Evolutionary conservation across 2,797 vertebrate genomes (phyloP), one percentile per base, ranked within the genome.

Genomic region (Garrulus glandarius): DNA sequence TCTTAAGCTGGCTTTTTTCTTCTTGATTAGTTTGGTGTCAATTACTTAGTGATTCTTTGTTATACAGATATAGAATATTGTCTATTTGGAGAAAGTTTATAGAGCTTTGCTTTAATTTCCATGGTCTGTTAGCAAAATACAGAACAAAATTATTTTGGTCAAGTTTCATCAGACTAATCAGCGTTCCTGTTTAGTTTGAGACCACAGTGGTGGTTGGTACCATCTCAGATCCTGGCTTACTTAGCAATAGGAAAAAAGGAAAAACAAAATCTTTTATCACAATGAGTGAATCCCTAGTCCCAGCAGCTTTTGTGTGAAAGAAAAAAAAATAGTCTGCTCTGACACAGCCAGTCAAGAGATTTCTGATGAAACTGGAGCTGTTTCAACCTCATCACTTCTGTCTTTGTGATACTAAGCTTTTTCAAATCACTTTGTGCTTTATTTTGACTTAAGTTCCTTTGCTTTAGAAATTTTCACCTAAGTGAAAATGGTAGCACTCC

Each of bases 381-480:
- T 53, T 87, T 82, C 43, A 32, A 15, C 18, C 50, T 68, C 50
- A 8, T 59, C 26, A 11, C 46, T 83, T 55, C 71, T 86, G n/a
- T 81, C 61, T 63, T 61, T 4, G 4, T 2, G 5, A 27, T 52
- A 61, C 14, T 30, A 53, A 87, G 57, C 46, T 59, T 84, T 67
- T 29, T 41, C 49, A 56, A 74, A 72, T 34, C 44, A 24, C 19
- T 53, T 22, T 15, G 14, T 50, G 29, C 12, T 89, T 93, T 76
- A 39, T 78, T 92, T 84, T 94, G n/a, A 55, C 55, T 92, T 60
- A 37, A 32, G 3, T 32, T 63, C 8, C 53, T 78, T 92, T 41
- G 29, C 27, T 55, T 85, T 64, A 64, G 75, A 49, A 86, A 74
- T 80, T 86, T 67, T 36, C 39, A 39, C 50, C 39, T 36, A 50